Evolutionary conservation across 2,113 vertebrate genomes (phyloP).

Genomic region (Gallinago media): DNA sequence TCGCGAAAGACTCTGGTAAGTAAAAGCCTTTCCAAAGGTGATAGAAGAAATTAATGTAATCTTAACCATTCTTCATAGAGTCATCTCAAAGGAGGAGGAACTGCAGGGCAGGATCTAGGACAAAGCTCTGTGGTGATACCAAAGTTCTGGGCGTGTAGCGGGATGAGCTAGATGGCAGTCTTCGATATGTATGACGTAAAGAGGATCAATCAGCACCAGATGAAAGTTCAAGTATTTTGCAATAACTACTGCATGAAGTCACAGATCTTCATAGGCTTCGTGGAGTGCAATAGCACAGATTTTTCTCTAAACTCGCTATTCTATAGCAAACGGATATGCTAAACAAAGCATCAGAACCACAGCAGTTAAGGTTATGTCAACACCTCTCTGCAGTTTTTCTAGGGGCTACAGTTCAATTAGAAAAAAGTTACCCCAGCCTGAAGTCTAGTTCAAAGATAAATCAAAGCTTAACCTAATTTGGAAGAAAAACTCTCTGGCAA

Average conservation of each 20-base stretch:
- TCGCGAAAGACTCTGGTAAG: background rate
- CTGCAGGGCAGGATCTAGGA: background rate
- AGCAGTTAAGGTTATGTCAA: background rate
- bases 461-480: constrained; percentile 5
- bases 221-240: background rate
- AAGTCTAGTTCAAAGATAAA: constrained; percentile 24
- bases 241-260: background rate
- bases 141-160: background rate
- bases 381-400: background rate
- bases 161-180: background rate
- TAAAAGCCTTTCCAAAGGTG: background rate
- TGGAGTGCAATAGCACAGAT: background rate
- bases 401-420: background rate
- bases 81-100: background rate
- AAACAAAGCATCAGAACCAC: background rate
- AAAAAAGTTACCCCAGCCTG: background rate
- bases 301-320: background rate
- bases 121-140: background rate
- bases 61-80: fast-evolving
- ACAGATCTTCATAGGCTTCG: background rate
- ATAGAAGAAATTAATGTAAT: background rate
- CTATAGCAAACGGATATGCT: background rate
- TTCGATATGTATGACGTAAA: fast-evolving
- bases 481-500: background rate
- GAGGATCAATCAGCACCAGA: background rate